phyloP scores from a whole-genome alignment of 2,113 vertebrate species.

The Phalacrocorax pelagicus region DNA sequence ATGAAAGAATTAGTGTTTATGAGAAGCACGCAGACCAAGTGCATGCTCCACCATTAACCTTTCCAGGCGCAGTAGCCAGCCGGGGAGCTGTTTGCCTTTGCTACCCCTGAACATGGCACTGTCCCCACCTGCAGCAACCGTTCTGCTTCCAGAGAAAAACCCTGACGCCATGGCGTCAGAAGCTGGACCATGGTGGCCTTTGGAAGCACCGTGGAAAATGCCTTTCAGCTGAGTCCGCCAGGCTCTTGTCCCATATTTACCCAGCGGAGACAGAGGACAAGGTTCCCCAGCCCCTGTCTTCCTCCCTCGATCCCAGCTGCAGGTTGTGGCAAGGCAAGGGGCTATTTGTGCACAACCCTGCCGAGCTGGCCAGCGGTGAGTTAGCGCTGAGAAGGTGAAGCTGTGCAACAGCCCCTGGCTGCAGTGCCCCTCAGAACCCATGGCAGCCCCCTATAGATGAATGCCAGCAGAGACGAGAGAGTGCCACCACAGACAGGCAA shows the following conservation, averaged over 20 bases:
- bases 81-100: neutral
- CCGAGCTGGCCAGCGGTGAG: neutral
- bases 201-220: neutral
- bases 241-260: neutral
- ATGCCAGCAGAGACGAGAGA: neutral
- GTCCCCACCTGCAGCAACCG: neutral
- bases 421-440: accelerated
- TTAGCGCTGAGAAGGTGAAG: neutral
- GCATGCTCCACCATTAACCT: neutral
- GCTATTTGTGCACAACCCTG: neutral
- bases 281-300: neutral
- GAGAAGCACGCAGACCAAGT: neutral
- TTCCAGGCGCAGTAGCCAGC: neutral
- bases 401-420: neutral
- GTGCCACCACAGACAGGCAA: neutral
- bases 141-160: neutral
- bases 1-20: neutral
- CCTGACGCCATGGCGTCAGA: accelerated
- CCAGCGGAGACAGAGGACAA: neutral
- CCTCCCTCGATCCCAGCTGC: neutral
- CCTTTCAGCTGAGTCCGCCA: neutral
- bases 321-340: neutral
- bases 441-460: neutral
- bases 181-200: neutral
- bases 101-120: neutral